Evolutionary conservation across 2,113 vertebrate species (phyloP).

Genomic region (Bubo bubo): DNA sequence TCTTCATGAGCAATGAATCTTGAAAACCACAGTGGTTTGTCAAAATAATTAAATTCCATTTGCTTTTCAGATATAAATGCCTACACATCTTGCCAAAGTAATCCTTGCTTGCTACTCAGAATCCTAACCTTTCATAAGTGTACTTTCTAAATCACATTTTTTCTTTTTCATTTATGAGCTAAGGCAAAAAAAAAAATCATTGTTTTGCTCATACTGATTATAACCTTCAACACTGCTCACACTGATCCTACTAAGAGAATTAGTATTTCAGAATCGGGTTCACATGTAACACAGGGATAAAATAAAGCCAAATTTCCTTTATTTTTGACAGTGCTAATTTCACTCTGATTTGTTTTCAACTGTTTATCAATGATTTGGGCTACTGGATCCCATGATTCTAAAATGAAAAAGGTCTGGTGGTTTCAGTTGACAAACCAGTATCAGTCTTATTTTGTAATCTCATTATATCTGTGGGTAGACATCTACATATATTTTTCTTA

Average conservation of each 20-base stretch:
- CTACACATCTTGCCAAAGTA: slow-evolving; percentile 4
- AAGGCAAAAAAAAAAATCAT: not conserved
- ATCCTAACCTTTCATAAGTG: not conserved
- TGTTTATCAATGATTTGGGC: not conserved
- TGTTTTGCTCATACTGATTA: not conserved
- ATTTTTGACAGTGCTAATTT: not conserved
- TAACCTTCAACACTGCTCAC: not conserved
- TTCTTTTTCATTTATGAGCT: not conserved
- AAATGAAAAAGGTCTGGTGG: not conserved
- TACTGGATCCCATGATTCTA: not conserved
- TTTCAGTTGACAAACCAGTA: not conserved
- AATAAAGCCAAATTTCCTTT: not conserved
- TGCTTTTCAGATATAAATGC: slow-evolving; percentile 47
- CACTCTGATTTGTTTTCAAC: not conserved
- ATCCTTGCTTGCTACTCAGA: not conserved
- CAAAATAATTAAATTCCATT: slow-evolving; percentile 55
- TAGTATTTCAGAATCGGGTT: not conserved
- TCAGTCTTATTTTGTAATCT: not conserved
- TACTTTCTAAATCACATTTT: not conserved
- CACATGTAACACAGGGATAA: not conserved
- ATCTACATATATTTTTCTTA: not conserved
- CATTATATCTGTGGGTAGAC: not conserved
- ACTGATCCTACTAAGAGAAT: not conserved
- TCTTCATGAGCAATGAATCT: slow-evolving; percentile 39
- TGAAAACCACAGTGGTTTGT: slow-evolving; percentile 36